Percentiles rank a stretch among this genome's conserved stretches.
These are phyloP conservation scores for Phortica okadai DNA, from an alignment of 2,888 invertebrate species.

Conservation along the genomic window DNA sequence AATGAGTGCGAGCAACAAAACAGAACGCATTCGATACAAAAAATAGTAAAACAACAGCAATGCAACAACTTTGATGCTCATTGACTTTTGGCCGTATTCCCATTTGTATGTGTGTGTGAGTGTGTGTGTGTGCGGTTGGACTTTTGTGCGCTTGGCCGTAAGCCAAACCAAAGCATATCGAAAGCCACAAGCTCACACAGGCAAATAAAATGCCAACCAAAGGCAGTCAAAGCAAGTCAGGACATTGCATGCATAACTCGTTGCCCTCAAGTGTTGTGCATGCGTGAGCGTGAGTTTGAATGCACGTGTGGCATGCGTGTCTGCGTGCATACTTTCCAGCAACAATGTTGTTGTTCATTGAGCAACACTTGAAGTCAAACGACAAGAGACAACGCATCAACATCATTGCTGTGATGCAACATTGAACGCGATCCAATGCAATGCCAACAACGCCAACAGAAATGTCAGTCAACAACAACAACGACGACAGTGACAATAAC, in stretches of 20 bases:
- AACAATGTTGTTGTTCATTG: not conserved
- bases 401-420: slow-evolving; percentile 30
- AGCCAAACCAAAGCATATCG: not conserved
- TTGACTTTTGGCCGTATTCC: too few relatives aligned
- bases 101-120: too few relatives aligned
- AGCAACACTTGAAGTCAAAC: too few relatives aligned
- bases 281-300: slow-evolving; percentile 5
- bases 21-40: too few relatives aligned
- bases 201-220: not conserved
- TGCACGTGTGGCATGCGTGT: not conserved
- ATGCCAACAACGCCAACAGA: slow-evolving; percentile 24
- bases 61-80: too few relatives aligned
- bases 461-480: slow-evolving; percentile 41
- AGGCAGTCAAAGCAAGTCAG: not conserved
- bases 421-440: not conserved
- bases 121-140: too few relatives aligned
- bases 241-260: slow-evolving; percentile 2
- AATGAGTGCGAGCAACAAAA: too few relatives aligned
- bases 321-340: not conserved
- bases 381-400: not conserved
- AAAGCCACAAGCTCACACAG: not conserved
- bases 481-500: slow-evolving; percentile 34
- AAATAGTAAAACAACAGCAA: too few relatives aligned
- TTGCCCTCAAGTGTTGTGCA: not conserved
- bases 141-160: not conserved